phyloP scores from a whole-genome alignment of 2,797 vertebrate genomes.

The Sphaeramia orbicularis region DNA sequence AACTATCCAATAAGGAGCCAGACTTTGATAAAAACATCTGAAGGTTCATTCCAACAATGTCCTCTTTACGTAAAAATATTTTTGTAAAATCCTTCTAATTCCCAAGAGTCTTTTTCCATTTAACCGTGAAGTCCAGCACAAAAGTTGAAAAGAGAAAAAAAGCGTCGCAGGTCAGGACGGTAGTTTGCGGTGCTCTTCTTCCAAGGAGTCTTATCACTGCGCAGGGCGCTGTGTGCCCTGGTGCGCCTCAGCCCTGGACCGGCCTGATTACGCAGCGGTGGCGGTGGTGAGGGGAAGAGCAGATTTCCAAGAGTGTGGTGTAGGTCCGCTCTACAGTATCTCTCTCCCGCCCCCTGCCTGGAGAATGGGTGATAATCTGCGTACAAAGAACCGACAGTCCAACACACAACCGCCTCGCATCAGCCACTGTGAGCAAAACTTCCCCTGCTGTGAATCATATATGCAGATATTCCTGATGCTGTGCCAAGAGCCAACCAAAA shows the following conservation, averaged over 20 bases:
- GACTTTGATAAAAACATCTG: background rate
- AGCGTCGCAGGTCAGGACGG: conserved; percentile 39
- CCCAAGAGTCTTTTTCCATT: conserved; percentile 18
- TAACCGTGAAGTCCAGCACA: conserved; percentile 57
- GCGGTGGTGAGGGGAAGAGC: conserved; percentile 50
- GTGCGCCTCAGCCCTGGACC: conserved; percentile 78
- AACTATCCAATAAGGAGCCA: conserved; percentile 30
- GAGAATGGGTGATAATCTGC: conserved; percentile 60
- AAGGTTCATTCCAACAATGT: conserved; percentile 37
- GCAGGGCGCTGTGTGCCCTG: conserved; percentile 63
- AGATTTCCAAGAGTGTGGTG: conserved; percentile 44
- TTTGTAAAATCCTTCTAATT: background rate
- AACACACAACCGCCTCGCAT: conserved; percentile 24
- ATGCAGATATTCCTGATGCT: conserved; percentile 48
- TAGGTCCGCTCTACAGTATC: conserved; percentile 27
- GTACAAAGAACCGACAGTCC: conserved; percentile 26
- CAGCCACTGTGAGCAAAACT: conserved; percentile 32
- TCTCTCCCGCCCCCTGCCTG: conserved; percentile 79
- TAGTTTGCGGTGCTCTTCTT: conserved; percentile 66
- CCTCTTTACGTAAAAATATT: conserved; percentile 6
- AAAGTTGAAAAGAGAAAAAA: conserved; percentile 17
- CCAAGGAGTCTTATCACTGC: conserved; percentile 82
- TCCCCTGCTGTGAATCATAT: conserved; percentile 48
- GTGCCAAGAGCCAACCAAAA: conserved; percentile 18
- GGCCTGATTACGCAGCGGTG: conserved; percentile 81